Base-by-base conservation (phyloP, 1,140 invertebrate species). In the Ladona fulva region DNA sequence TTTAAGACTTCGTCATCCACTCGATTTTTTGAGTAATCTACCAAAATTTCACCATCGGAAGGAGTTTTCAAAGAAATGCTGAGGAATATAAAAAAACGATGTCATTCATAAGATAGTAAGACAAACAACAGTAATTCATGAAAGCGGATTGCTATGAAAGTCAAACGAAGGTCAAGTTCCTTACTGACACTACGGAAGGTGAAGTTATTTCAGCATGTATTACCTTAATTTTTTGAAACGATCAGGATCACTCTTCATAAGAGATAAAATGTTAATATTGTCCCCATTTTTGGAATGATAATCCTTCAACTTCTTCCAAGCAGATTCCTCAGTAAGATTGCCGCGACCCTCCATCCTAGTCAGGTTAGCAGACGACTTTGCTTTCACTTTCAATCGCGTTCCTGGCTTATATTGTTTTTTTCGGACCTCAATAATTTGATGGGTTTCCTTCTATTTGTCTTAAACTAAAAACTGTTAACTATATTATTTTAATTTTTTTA, bases 21-120 rank as follows among this genome's bases (percentile, higher is more conserved):
- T 22, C 96, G 88, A 86, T 99, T 99, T 86, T 99, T 99, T 14
- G 97, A 99, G 85, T 93, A 99, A 87, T 99, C 98, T 79, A 96
- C 82, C 25, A 99, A 87, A 83, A 99, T 94, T 1, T 93, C 90
- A 24, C 95, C 95, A 89, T 96, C 94, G 78, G 91, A 87, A 42
- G 93, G 93, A 10, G 94, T 95, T 16, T 87, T 81, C 25, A 97
- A 81, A 66, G 86, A 89, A 66, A 94, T 84, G 84, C 95, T 96
- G 84, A 81, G 87, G 87, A 82, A 81, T n/a, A 82, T 84, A 82
- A 81, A 76, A 76, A 78, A 76, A 78, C 52, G 29, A 42, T 76
- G 81, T 66, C 79, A 80, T 78, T 78, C 52, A 79, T 37, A 37
- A 77, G 74, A 76, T 79, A 59, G n/a, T 79, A 76, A n/a, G 77